Percentiles rank a stretch among this genome's conserved stretches.
Evolutionary conservation across 2,888 invertebrate genomes (phyloP).

Genomic region (Amphipyra berbera): DNA sequence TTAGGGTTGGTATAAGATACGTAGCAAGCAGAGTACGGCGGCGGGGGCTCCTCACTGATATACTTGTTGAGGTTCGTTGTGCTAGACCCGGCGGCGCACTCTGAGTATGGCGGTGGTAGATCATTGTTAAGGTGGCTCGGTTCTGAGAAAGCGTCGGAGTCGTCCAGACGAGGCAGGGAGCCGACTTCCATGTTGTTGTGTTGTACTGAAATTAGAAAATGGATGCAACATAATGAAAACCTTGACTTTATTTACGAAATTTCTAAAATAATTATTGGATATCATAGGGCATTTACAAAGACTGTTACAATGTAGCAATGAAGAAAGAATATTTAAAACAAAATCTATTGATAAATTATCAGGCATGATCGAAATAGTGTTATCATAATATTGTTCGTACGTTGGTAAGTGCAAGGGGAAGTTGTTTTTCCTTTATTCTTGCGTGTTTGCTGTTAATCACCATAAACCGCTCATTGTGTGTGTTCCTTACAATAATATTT

Average conservation of each 20-base stretch:
- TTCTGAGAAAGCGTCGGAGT: slow-evolving; percentile 33
- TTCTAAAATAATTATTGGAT: neutral
- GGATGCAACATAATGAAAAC: neutral
- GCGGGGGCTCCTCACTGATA: slow-evolving; percentile 73
- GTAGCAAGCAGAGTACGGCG: slow-evolving; percentile 79
- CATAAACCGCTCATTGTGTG: too few species aligned
- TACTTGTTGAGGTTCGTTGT: slow-evolving; percentile 34
- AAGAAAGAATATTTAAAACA: too few species aligned
- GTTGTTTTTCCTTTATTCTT: too few species aligned
- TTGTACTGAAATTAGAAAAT: slow-evolving; percentile 54
- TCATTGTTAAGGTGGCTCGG: slow-evolving; percentile 59
- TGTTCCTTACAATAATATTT: neutral
- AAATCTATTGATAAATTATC: too few species aligned
- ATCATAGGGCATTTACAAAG: too few species aligned
- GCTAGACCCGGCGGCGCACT: slow-evolving; percentile 59
- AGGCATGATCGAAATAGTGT: too few species aligned
- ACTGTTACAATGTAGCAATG: too few species aligned
- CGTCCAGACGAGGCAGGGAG: slow-evolving; percentile 35
- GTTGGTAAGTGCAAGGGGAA: too few species aligned
- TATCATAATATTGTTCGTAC: too few species aligned
- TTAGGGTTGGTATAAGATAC: slow-evolving; percentile 69
- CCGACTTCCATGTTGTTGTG: slow-evolving; percentile 39
- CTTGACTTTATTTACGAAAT: too few species aligned
- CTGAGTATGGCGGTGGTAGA: slow-evolving; percentile 78
- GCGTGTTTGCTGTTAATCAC: too few species aligned